These are phyloP conservation scores for Limnephilus lunatus DNA, from an alignment of 2,888 invertebrate genomes.

Conservation along the genomic window DNA sequence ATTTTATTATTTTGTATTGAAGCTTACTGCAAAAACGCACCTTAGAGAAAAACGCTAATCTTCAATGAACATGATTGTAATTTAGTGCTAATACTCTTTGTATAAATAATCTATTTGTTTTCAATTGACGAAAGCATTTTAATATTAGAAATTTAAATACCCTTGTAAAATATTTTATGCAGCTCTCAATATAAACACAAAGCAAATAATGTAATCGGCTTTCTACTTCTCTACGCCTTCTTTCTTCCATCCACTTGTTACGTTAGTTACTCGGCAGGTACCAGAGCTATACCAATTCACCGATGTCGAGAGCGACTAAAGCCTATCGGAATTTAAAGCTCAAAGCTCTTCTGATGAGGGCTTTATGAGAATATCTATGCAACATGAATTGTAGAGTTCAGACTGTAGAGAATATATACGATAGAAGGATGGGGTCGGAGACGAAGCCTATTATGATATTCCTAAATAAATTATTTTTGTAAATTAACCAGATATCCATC, in stretches of 20 bases:
- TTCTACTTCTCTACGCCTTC: background rate
- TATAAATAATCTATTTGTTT: background rate
- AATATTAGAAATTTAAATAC: background rate
- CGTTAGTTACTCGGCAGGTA: background rate
- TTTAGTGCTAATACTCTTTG: no score
- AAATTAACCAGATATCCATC: no score
- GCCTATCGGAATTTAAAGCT: background rate
- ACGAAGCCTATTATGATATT: background rate
- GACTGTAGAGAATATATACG: background rate
- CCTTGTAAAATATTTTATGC: background rate
- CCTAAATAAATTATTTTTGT: background rate
- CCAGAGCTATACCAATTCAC: background rate
- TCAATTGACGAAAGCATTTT: background rate
- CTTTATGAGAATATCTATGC: background rate
- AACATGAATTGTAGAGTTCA: background rate
- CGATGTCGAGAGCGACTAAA: conserved; percentile 23
- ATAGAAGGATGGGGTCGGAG: background rate
- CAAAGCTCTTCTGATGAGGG: conserved; percentile 17
- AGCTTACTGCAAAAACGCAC: no score
- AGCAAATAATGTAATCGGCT: background rate
- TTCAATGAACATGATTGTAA: no score
- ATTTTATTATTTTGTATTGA: no score
- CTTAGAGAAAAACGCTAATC: no score
- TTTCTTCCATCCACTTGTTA: conserved; percentile 20
- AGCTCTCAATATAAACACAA: background rate